A percentile compares a stretch with the other conserved stretches of the same genome.
Conservation (phyloP, 2,113 vertebrate species). For the Salvelinus alpinus region DNA sequence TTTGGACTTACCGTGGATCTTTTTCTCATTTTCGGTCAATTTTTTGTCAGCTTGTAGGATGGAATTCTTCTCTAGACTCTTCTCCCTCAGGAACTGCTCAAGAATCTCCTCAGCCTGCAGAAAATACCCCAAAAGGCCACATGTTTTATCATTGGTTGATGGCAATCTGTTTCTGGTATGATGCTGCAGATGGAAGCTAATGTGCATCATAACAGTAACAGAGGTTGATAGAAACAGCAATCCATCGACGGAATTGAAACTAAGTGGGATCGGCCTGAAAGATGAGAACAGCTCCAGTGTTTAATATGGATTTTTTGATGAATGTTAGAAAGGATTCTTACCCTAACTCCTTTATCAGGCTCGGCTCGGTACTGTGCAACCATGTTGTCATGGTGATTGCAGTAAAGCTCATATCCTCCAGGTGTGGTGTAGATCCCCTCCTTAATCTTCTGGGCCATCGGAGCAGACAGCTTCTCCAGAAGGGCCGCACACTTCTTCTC, state of each 20-base stretch:
- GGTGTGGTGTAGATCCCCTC: constrained; percentile 32
- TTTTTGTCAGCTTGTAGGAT: constrained; percentile 1
- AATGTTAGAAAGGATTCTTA: constrained; percentile 29
- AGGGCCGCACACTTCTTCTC: constrained; percentile 28
- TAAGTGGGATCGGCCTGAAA: too few relatives aligned
- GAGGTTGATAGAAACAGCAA: neutral
- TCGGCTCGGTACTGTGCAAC: constrained; percentile 28
- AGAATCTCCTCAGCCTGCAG: neutral
- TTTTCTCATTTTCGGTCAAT: too few relatives aligned
- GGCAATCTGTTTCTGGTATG: too few relatives aligned
- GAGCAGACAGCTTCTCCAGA: constrained; percentile 34
- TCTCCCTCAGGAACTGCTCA: constrained; percentile 23
- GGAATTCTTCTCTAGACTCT: constrained; percentile 26
- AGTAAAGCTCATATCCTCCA: constrained; percentile 33
- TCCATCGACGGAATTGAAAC: neutral
- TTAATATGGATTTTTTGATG: too few relatives aligned
- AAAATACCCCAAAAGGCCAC: constrained; percentile 18
- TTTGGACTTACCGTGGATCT: too few relatives aligned
- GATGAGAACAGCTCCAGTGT: too few relatives aligned
- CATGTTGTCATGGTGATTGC: constrained; percentile 27
- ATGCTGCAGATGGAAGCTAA: too few relatives aligned
- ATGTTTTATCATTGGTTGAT: neutral
- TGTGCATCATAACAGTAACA: neutral
- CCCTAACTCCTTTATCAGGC: constrained; percentile 54
- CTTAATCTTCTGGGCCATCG: constrained; percentile 28